Base-by-base conservation (phyloP, 2,113 vertebrate species). In the Empidonax traillii region DNA sequence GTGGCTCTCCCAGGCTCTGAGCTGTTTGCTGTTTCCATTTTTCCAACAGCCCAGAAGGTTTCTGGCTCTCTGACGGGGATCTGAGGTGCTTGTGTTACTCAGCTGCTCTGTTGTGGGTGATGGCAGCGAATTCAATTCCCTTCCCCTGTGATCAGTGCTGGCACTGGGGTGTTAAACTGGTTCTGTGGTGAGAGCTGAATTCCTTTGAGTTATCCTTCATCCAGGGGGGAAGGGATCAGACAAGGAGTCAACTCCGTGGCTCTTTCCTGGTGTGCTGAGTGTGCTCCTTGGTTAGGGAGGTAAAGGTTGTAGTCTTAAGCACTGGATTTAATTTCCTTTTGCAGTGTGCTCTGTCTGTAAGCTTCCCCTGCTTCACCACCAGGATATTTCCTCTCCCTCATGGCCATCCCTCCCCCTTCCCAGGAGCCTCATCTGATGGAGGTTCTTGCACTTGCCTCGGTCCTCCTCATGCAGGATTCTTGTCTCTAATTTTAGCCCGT, bases 401-500 rank as follows among this genome's bases (percentile, higher is more conserved):
- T 76, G 44, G 37, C 67, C 3, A 4, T 86, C 22, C 62, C 25
- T 74, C 37, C 44, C 25, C 41, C 28, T 68, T 93, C 59, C 18
- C 6, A 3, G 66, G 67, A 85, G 33, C 77, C 65, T 87, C 55
- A 37, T 66, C 79, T 59, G 73, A 28, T 61, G 41, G 80, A 67
- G 56, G 84, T 86, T 92, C 80, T 90, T 90, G 55, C 75, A 80
- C 67, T 73, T 3, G 27, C 47, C 49, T 88, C 76, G 77, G 90
- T 89, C 77, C 17, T 93, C 33, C 59, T 78, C 62, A 72, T 72
- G 41, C 66, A 61, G 68, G 62, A 65, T 81, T 73, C 84, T 87
- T 82, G 74, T 75, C 81, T 95, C 95, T 94, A 92, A 92, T 94
- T 96, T 97, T 97, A 96, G 87, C 75, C 46, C 6, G 8, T 85